phyloP scores from a whole-genome alignment of 2,888 invertebrate species.

The Mimas tiliae region DNA sequence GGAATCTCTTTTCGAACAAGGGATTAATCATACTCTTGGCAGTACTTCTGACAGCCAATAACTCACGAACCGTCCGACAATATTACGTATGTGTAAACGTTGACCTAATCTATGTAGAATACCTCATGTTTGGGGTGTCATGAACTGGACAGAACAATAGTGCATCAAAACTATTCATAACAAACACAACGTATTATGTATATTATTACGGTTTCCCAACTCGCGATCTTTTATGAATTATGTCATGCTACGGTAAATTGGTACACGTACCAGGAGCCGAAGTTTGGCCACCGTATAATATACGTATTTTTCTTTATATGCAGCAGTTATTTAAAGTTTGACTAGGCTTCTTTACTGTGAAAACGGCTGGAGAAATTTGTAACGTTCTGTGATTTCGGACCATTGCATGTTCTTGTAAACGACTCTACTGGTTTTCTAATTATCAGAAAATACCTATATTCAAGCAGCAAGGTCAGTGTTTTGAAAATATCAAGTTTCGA shows the following conservation, averaged over 20 bases:
- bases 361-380: background rate
- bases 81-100: background rate
- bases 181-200: background rate
- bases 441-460: too few relatives aligned
- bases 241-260: conserved; percentile 4
- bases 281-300: background rate
- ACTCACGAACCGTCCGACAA: background rate
- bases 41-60: background rate
- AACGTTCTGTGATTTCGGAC: background rate
- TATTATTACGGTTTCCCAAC: background rate
- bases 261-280: background rate
- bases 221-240: conserved; percentile 6
- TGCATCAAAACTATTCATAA: conserved; percentile 7
- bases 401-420: background rate
- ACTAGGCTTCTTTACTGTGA: too few relatives aligned
- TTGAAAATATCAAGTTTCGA: too few relatives aligned
- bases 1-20: conserved; percentile 1
- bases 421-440: background rate
- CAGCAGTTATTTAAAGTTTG: background rate
- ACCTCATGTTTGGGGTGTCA: background rate
- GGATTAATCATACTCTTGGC: background rate
- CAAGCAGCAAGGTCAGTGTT: too few relatives aligned
- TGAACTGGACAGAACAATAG: conserved; percentile 7
- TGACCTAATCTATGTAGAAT: background rate
- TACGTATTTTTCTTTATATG: background rate